Percentiles rank a stretch among this genome's conserved stretches.
These are phyloP conservation scores for Regulus satrapa DNA, from an alignment of 2,113 vertebrate species.

Conservation along the genomic window DNA sequence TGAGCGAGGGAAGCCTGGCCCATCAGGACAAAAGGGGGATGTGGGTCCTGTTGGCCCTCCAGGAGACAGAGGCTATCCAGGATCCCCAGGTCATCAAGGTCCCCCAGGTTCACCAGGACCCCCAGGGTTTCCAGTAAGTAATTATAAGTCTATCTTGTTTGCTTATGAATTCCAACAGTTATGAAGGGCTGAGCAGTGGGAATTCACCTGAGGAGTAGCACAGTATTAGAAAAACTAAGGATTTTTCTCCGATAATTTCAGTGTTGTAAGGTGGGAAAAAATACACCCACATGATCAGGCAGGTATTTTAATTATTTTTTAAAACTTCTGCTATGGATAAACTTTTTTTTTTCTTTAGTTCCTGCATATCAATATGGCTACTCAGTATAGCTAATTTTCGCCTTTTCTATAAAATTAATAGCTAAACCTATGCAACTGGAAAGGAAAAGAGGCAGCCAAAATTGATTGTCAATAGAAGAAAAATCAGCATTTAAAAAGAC, in stretches of 20 bases:
- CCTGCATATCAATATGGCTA: not conserved
- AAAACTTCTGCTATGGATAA: not conserved
- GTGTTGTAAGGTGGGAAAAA: not conserved
- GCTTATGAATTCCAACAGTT: not conserved
- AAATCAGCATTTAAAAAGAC: not conserved
- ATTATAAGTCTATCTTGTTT: not conserved
- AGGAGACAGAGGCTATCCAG: constrained; percentile 83
- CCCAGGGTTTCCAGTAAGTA: constrained; percentile 76
- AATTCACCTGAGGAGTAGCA: not conserved
- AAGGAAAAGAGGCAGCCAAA: not conserved
- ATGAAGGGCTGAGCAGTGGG: not conserved
- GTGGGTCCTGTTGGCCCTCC: constrained; percentile 77
- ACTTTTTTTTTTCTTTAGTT: not conserved
- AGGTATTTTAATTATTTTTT: not conserved
- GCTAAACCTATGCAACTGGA: not conserved
- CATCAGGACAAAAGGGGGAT: constrained; percentile 78
- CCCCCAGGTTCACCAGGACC: constrained; percentile 75
- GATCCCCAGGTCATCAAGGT: constrained; percentile 78
- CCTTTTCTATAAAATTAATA: not conserved
- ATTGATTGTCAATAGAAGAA: not conserved
- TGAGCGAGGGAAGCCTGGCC: constrained; percentile 82
- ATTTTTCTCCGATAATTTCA: not conserved
- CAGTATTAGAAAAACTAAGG: not conserved
- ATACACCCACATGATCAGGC: not conserved
- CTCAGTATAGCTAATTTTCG: not conserved